These are phyloP conservation scores for Achlya flavicornis DNA, from an alignment of 2,888 invertebrate genomes.

Conservation along the genomic window DNA sequence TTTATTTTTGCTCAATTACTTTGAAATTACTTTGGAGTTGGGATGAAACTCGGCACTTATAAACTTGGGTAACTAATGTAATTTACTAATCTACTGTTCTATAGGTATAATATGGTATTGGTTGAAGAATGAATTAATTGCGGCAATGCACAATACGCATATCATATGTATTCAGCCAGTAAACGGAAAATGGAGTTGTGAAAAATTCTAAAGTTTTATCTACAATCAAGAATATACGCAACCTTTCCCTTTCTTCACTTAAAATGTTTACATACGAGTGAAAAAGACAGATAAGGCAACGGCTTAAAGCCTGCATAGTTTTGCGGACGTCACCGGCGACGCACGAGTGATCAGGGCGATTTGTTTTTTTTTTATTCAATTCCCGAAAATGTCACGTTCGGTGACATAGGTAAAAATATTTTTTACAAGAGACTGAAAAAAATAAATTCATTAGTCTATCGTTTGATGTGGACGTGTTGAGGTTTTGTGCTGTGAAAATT, in stretches of 20 bases:
- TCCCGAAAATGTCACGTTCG: constrained; percentile 32
- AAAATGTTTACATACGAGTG: constrained; percentile 22
- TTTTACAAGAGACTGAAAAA: background rate
- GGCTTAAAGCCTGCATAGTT: constrained; percentile 36
- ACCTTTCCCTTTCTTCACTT: constrained; percentile 34
- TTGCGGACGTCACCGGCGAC: constrained; percentile 53
- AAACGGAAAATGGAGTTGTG: constrained; percentile 2
- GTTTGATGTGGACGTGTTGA: background rate
- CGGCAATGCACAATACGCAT: background rate
- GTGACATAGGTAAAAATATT: background rate
- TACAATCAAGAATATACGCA: constrained; percentile 30
- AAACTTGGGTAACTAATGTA: too few relatives aligned
- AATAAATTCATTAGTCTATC: background rate
- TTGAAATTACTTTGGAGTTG: too few relatives aligned
- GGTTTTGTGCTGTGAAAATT: background rate
- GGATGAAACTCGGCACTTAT: too few relatives aligned
- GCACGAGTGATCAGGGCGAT: constrained; percentile 59
- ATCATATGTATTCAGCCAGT: too few relatives aligned
- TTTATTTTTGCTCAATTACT: too few relatives aligned
- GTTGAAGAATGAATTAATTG: too few relatives aligned
- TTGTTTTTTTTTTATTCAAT: constrained; percentile 31
- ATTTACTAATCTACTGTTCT: too few relatives aligned
- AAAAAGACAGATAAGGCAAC: constrained; percentile 41
- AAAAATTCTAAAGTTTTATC: constrained; percentile 38
- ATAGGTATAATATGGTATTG: too few relatives aligned